These are phyloP conservation scores for Tokudaia muenninki DNA, from an alignment of 2,797 vertebrate genomes.

Conservation along the genomic window DNA sequence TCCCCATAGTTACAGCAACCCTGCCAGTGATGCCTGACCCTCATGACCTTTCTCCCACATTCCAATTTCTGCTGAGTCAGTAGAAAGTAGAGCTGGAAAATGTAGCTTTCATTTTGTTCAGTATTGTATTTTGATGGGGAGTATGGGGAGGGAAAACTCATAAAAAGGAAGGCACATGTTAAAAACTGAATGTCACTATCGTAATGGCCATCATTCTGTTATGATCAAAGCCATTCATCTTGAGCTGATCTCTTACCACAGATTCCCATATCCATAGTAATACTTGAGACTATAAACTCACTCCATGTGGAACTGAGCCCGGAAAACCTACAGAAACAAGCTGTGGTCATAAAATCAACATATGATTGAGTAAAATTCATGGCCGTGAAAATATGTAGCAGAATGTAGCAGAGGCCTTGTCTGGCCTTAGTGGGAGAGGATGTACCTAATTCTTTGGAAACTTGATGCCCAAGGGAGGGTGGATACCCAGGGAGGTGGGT, in stretches of 20 bases:
- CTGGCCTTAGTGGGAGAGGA: background rate
- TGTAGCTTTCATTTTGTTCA: slow-evolving; percentile 29
- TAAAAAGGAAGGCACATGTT: background rate
- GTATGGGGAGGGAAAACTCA: background rate
- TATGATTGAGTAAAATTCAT: background rate
- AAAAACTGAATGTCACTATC: background rate
- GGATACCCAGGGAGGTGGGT: background rate
- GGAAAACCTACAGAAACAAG: slow-evolving; percentile 1
- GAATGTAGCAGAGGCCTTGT: background rate
- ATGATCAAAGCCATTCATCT: slow-evolving; percentile 30
- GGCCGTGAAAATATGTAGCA: background rate
- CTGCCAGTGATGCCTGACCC: too few species aligned
- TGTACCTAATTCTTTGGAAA: background rate
- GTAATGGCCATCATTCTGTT: background rate
- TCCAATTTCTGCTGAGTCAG: background rate
- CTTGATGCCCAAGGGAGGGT: background rate
- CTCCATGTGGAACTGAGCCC: background rate
- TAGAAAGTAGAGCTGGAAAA: background rate
- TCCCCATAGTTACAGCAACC: background rate
- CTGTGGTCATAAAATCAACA: slow-evolving; percentile 28
- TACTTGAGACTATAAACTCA: background rate
- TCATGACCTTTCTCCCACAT: background rate
- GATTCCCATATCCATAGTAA: background rate
- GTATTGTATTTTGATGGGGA: background rate
- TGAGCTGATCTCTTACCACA: slow-evolving; percentile 9